Evolutionary conservation across 2,888 invertebrate species (phyloP), one percentile per base, ranked within the genome.

Genomic region (Charanyca ferruginea): DNA sequence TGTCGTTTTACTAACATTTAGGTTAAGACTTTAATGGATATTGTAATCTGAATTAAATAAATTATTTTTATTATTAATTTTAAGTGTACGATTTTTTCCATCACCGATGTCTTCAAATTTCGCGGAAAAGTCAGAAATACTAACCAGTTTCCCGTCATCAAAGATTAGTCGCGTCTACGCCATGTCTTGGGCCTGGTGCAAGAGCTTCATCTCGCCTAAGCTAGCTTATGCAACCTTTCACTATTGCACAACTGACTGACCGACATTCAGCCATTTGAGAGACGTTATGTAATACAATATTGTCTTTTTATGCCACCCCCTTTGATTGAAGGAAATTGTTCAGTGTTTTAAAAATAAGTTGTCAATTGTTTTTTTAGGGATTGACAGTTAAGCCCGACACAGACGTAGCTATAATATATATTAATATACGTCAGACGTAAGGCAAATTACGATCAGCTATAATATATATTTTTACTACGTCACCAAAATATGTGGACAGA

Each of bases 201-300:
- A 84, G 65, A 68, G 66, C 90, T 80, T 90, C 95, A 95, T 95
- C 94, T 95, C 92, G 90, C 84, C 88, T 93, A 93, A 92, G 89
- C 89, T 77, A 78, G 74, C 91, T 89, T 94, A 93, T 89, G 94
- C 91, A 94, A 95, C 94, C 94, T 94, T 94, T 94, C 94, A 87
- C 94, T 93, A 72, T 95, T 94, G 91, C 93, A 86, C 91, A 93
- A 95, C 87, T 62, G 61, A 81, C 83, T 94, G 95, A 91, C 95
- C 94, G 94, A 94, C 93, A 94, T 94, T 92, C 88, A 84, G 78
- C 84, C 85, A 84, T 90, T 89, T 81, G 89, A 89, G 86, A 72
- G 82, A 55, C 69, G 85, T 94, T 92, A 93, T 90, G 89, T 91
- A 94, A 94, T 59, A 16, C 87, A 77, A 91, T 42, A 42, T 91